These are phyloP conservation scores for Apis laboriosa DNA, from an alignment of 1,140 invertebrate species.

Conservation along the genomic window DNA sequence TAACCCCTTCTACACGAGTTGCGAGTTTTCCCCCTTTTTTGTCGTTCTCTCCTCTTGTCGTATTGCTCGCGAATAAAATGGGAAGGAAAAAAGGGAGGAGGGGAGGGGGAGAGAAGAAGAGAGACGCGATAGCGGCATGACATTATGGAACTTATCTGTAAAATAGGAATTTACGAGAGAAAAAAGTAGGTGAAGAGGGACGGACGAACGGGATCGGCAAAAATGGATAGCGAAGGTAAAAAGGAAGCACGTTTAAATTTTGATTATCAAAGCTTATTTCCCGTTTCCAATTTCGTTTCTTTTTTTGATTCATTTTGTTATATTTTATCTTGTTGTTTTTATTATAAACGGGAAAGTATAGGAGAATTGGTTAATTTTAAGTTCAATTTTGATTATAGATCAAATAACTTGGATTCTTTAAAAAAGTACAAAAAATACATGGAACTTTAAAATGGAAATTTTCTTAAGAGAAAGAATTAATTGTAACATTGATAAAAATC, in stretches of 20 bases:
- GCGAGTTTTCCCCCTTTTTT: not conserved
- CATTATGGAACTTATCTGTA: slow-evolving; percentile 63
- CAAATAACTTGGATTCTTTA: too few relatives aligned
- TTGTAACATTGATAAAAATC: too few relatives aligned
- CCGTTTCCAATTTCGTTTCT: not conserved
- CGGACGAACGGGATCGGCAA: not conserved
- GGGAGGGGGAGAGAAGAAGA: not conserved
- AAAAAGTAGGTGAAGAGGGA: not conserved
- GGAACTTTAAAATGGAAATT: too few relatives aligned
- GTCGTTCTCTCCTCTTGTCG: slow-evolving; percentile 12
- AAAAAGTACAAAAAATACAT: too few relatives aligned
- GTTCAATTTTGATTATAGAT: too few relatives aligned
- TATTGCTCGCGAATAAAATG: slow-evolving; percentile 6
- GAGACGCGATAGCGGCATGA: slow-evolving; percentile 46
- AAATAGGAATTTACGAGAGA: slow-evolving; percentile 59
- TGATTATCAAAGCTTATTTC: not conserved
- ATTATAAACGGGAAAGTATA: too few relatives aligned
- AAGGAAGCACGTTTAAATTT: slow-evolving; percentile 24
- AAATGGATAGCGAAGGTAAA: slow-evolving; percentile 16
- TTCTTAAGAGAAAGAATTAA: too few relatives aligned
- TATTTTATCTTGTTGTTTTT: too few relatives aligned
- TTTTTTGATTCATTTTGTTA: too few relatives aligned
- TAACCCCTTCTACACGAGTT: not conserved
- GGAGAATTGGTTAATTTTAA: too few relatives aligned
- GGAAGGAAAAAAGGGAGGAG: not conserved